Evolutionary conservation across 2,888 invertebrate genomes (phyloP).

Genomic region (Nebria brevicollis): DNA sequence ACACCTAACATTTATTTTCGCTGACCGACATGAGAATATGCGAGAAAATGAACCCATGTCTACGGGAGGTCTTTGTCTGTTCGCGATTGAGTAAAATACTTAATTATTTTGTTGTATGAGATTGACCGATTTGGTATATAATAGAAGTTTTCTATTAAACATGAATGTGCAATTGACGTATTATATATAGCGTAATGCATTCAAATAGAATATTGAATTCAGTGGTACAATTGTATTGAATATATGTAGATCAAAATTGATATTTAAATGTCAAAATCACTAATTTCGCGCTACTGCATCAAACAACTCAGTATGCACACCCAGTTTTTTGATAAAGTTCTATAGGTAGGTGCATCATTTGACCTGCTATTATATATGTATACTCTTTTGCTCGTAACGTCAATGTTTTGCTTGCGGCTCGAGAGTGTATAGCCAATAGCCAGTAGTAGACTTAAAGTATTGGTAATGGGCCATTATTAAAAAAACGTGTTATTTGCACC

Average conservation of each 20-base stretch:
- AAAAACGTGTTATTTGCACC: constrained; percentile 39
- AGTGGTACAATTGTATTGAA: neutral
- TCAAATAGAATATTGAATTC: neutral
- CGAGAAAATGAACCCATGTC: too few relatives aligned
- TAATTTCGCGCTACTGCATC: neutral
- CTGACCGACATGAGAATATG: too few relatives aligned
- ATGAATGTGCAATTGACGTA: neutral
- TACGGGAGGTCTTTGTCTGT: too few relatives aligned
- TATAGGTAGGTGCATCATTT: neutral
- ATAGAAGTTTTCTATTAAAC: neutral
- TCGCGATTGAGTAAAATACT: too few relatives aligned
- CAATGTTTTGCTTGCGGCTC: constrained; percentile 9
- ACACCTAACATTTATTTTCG: too few relatives aligned
- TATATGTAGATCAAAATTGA: neutral
- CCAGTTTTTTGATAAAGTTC: too few relatives aligned
- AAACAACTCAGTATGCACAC: too few relatives aligned
- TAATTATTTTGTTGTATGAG: too few relatives aligned
- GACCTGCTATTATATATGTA: neutral
- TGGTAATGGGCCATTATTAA: constrained; percentile 40
- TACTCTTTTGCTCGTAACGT: neutral
- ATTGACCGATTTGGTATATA: neutral
- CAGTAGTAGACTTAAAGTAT: constrained; percentile 23
- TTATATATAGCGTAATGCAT: neutral
- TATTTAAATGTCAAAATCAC: neutral
- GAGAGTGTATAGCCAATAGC: constrained; percentile 17